Evolutionary conservation across 64 coral and sea anemone genomes (phyloP), one percentile per base, ranked within the genome.

Genomic region (Actinia tenebrosa): DNA sequence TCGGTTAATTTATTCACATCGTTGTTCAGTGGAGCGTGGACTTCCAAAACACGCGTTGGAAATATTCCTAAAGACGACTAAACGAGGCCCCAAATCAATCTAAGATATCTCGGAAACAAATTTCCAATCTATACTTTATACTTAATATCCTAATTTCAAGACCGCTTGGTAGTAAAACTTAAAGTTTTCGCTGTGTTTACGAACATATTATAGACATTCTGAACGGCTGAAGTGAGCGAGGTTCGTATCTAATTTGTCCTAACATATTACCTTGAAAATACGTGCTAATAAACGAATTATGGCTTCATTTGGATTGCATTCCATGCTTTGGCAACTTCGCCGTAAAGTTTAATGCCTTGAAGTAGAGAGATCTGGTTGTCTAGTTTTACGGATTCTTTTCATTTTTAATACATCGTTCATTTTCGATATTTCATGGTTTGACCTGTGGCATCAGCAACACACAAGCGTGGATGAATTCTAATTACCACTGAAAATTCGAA

Each of bases 41-140:
- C 90, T 78, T 78, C 90, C 81, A 92, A 92, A 92, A 92, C 90
- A 92, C 86, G 90, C 90, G 90, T 92, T 92, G 45, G 66, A 92
- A 92, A 92, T 92, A 85, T 92, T 80, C 86, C 85, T 56, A 75
- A 71, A 37, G 60, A 63, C 86, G 14, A 82, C 42, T 44, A 26
- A 71, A 23, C 56, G 27, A 79, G 27, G 20, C 44, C 77, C 59
- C 14, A 50, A 53, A 81, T 22, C 5, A 16, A 4, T 22, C 5
- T 20, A 20, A 52, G 23, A 50, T 81, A 50, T 6, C 43, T 45
- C 58, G 15, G 11, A 46, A 61, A n/a, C 75, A 59, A 60, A 7
- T 11, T 5, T 52, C 3, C 22, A 60, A 53, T 91, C 75, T 9
- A 18, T 44, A 50, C 3, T 10, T 52, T n/a, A 79, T 4, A 53